phyloP scores from a whole-genome alignment of 2,888 invertebrate genomes.

The Pachliopta kotzebuea region DNA sequence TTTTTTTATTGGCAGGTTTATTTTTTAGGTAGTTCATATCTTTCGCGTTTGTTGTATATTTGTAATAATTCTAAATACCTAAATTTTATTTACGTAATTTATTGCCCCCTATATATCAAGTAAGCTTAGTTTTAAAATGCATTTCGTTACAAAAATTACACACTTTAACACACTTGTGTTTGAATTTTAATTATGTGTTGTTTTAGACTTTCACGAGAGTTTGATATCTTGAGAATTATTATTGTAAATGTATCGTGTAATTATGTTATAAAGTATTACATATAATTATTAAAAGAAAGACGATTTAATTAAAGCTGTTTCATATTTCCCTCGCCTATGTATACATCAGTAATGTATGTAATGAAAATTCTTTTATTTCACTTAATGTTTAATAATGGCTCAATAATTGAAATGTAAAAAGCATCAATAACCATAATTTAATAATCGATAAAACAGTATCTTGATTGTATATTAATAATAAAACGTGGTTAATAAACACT shows the following conservation, averaged over 20 bases:
- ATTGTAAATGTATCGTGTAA: conserved; percentile 79
- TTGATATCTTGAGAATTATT: conserved; percentile 77
- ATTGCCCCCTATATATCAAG: conserved; percentile 66
- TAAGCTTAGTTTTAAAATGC: conserved; percentile 69
- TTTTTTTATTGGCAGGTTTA: conserved; percentile 31
- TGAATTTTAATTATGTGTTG: conserved; percentile 61
- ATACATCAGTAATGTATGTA: conserved; percentile 1
- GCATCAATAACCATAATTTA: neutral
- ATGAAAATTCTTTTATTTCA: neutral
- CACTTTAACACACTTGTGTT: conserved; percentile 66
- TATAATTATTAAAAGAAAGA: conserved; percentile 79
- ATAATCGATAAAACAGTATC: neutral
- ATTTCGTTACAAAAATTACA: conserved; percentile 72
- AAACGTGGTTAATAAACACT: neutral
- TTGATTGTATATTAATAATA: neutral
- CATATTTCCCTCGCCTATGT: conserved; percentile 43
- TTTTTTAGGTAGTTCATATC: conserved; percentile 36
- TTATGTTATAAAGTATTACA: conserved; percentile 80
- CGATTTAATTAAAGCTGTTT: conserved; percentile 59
- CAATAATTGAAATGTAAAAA: neutral
- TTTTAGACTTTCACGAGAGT: conserved; percentile 70
- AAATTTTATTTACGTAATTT: conserved; percentile 79
- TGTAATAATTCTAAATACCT: conserved; percentile 62
- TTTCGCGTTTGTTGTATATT: conserved; percentile 64
- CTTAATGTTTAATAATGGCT: neutral